These are phyloP conservation scores for Petrolisthes manimaculis DNA, from an alignment of 2,888 invertebrate species.

Conservation along the genomic window DNA sequence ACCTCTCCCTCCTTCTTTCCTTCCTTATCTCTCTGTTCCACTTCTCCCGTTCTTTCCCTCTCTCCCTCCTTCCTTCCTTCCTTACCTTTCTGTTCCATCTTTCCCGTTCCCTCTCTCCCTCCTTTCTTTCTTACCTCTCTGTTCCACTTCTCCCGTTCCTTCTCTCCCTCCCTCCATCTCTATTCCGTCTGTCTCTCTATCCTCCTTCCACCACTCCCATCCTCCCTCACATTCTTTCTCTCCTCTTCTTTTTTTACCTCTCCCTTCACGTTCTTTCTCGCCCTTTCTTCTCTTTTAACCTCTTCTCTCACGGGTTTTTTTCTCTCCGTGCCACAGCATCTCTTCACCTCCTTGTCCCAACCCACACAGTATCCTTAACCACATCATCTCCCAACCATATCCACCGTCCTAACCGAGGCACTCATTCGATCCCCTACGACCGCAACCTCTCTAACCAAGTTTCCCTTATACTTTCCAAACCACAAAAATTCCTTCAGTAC, in stretches of 20 bases:
- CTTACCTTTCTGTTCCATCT: not conserved
- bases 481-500: too few relatives aligned
- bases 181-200: not conserved
- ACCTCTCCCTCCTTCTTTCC: not conserved
- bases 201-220: too few relatives aligned
- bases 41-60: not conserved
- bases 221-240: conserved; percentile 2
- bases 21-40: not conserved
- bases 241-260: not conserved
- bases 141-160: not conserved
- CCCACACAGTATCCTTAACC: too few relatives aligned
- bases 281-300: too few relatives aligned
- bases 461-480: too few relatives aligned
- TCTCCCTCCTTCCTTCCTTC: not conserved
- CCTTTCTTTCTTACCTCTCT: not conserved
- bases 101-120: not conserved
- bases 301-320: too few relatives aligned
- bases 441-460: too few relatives aligned
- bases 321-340: too few relatives aligned
- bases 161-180: not conserved
- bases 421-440: too few relatives aligned
- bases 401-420: too few relatives aligned
- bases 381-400: too few relatives aligned
- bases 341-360: too few relatives aligned
- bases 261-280: not conserved